Conservation (phyloP, 2,888 invertebrate genomes). For the Calephelis perditalis region DNA sequence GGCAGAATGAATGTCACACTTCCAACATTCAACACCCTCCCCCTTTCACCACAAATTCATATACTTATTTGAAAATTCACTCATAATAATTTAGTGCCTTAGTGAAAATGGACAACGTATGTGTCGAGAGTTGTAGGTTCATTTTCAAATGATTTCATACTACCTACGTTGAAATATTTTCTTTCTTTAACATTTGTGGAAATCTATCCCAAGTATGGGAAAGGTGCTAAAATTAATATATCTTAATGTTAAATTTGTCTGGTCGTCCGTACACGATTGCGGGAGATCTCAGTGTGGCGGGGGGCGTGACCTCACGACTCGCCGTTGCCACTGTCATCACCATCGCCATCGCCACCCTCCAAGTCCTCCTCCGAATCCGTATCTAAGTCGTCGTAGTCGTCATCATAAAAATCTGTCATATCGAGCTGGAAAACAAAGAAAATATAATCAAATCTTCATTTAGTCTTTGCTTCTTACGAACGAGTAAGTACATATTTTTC, state of each 20-base stretch:
- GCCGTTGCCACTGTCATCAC: slow-evolving; percentile 94
- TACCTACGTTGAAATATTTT: too few species aligned
- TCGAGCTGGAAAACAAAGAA: slow-evolving; percentile 78
- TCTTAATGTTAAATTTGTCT: slow-evolving; percentile 26
- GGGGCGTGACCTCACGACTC: slow-evolving; percentile 85
- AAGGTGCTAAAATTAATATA: slow-evolving; percentile 10
- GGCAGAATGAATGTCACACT: too few species aligned
- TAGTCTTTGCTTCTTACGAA: too few species aligned
- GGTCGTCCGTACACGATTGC: slow-evolving; percentile 34
- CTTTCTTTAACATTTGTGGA: too few species aligned
- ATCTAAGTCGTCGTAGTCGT: slow-evolving; percentile 94
- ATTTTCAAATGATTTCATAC: too few species aligned
- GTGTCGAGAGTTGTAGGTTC: too few species aligned
- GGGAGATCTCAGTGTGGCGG: slow-evolving; percentile 29
- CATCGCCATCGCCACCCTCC: slow-evolving; percentile 85
- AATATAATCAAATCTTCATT: neutral
- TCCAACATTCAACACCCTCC: too few species aligned
- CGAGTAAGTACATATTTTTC: too few species aligned
- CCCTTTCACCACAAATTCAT: too few species aligned
- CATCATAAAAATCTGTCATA: slow-evolving; percentile 97
- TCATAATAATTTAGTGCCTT: too few species aligned
- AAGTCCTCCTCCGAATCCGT: slow-evolving; percentile 82
- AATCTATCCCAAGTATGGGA: neutral
- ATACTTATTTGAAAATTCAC: too few species aligned
- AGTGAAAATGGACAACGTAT: too few species aligned